A percentile compares a stretch with the other conserved stretches of the same genome.
Evolutionary conservation across 2,113 vertebrate genomes (phyloP).

Genomic region (Athene cunicularia): DNA sequence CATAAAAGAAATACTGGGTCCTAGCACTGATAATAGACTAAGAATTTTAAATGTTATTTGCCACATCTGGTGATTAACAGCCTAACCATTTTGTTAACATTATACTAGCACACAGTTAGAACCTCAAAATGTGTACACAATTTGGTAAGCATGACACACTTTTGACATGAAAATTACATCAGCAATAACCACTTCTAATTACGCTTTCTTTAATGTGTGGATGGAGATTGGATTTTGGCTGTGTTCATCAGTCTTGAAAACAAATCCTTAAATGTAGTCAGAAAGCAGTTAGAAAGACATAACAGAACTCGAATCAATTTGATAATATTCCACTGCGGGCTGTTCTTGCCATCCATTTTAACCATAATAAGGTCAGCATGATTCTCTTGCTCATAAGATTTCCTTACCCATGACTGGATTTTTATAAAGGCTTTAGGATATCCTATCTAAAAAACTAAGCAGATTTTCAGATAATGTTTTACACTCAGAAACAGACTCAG

Average conservation of each 20-base stretch:
- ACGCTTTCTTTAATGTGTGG: neutral
- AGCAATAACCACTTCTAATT: neutral
- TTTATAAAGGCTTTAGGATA: neutral
- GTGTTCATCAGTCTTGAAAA: neutral
- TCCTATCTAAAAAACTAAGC: neutral
- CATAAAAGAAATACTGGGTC: neutral
- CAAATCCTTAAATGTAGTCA: slow-evolving; percentile 17
- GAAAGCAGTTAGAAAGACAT: neutral
- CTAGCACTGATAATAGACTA: neutral
- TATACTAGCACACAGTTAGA: neutral
- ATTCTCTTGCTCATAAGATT: neutral
- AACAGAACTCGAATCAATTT: neutral
- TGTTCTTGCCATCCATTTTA: neutral
- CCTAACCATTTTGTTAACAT: neutral
- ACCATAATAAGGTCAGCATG: neutral
- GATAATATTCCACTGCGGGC: neutral
- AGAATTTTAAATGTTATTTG: neutral
- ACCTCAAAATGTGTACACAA: neutral
- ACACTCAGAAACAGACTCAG: neutral
- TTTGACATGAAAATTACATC: neutral
- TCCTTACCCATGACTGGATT: neutral
- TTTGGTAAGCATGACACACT: neutral
- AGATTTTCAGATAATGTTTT: neutral
- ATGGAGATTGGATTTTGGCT: neutral
- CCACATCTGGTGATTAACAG: neutral